Base-by-base conservation (phyloP, 1,140 invertebrate genomes). In the Drosophila triauraria region DNA sequence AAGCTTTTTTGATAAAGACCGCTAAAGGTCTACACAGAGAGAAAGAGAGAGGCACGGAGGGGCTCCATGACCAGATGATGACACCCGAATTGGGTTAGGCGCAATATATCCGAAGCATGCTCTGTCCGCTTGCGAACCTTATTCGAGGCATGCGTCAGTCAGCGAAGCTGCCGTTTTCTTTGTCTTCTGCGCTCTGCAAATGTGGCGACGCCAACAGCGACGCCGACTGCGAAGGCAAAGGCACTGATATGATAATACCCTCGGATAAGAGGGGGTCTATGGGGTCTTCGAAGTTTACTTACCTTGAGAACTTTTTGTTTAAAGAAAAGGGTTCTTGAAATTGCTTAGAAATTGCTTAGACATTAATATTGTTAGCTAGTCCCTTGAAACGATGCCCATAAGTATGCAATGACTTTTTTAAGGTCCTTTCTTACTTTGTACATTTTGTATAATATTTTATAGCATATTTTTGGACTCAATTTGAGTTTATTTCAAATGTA, bases 71-170 rank as follows among this genome's bases (percentile, higher is more conserved):
- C 68, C 63, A 75, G 46, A 35, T 38, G 83, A 86, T 85, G 83
- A 86, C 79, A 86, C 80, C 82, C 60, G 56, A 76, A 83, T 74
- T 87, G 83, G 67, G 80, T 86, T 86, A 86, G 83, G 76, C 83
- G 83, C 83, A 87, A 86, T 86, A 79, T 53, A 47, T 59, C 23
- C 27, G n/a, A 27, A 10, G 17, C 44, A 20, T 47, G 62, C 32
- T 13, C 17, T 40, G 23, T 25, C 25, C 62, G 25, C 44, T 25
- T 64, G 15, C 62, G 54, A 61, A 42, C 51, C 51, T 54, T 38
- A 44, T 61, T 32, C 56, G 60, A 57, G 68, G 80, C 56, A 78
- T 81, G 82, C 82, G 78, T 81, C 78, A 85, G 68, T 81, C 78
- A 85, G 68, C 56, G 46, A 23, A 25, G 32, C 15, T 38, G 46